These are phyloP conservation scores for Botrylloides violaceus DNA, from an alignment of 23 tunicate species.

Conservation along the genomic window DNA sequence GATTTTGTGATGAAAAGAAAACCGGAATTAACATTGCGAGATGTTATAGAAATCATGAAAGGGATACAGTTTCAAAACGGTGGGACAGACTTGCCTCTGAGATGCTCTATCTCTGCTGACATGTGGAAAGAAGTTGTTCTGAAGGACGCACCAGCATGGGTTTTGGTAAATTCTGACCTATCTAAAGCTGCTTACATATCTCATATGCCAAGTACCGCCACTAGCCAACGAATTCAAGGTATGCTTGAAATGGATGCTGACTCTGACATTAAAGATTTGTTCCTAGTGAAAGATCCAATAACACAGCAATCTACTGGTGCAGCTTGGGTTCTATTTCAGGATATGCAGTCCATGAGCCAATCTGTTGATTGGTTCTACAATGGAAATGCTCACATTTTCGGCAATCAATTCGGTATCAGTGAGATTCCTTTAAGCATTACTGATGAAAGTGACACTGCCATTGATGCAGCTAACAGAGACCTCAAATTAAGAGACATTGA, in stretches of 20 bases:
- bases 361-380: constrained; percentile 41
- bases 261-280: constrained; percentile 43
- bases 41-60: constrained; percentile 26
- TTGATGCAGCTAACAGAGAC: constrained; percentile 36
- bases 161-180: constrained; percentile 29
- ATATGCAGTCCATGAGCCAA: constrained; percentile 33
- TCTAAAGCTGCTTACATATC: constrained; percentile 42
- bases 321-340: constrained; percentile 67
- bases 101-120: constrained; percentile 1
- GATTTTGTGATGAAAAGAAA: constrained; percentile 44
- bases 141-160: constrained; percentile 73
- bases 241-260: constrained; percentile 82
- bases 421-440: constrained; percentile 20
- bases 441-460: constrained; percentile 18
- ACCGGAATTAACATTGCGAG: constrained; percentile 24
- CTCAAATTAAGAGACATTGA: constrained; percentile 14
- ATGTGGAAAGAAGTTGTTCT: constrained; percentile 49
- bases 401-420: constrained; percentile 53
- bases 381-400: constrained; percentile 72
- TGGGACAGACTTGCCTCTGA: neutral
- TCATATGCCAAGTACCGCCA: constrained; percentile 59
- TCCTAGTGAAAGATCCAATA: constrained; percentile 63
- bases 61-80: constrained; percentile 20
- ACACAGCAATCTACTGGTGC: constrained; percentile 63
- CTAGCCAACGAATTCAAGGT: constrained; percentile 60